Evolutionary conservation across 2,888 invertebrate genomes (phyloP).

Genomic region (Heliothis peltigera): DNA sequence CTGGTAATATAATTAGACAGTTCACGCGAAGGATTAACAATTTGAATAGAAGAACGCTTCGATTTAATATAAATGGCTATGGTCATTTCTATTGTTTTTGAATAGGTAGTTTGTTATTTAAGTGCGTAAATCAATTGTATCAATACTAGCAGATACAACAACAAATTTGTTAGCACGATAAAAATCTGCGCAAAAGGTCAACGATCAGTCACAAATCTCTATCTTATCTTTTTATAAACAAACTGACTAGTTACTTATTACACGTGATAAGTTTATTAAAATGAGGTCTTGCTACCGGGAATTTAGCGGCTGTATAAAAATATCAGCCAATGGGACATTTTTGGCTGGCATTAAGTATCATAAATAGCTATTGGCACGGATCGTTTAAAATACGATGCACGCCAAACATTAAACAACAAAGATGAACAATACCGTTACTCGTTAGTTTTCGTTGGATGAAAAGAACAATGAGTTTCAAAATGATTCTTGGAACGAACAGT

Average conservation of each 20-base stretch:
- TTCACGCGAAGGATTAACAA: not conserved
- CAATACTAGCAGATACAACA: not conserved
- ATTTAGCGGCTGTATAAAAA: no score
- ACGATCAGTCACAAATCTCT: not conserved
- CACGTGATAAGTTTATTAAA: no score
- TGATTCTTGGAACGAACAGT: slow-evolving; percentile 3
- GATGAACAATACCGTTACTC: not conserved
- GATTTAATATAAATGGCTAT: not conserved
- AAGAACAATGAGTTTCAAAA: not conserved
- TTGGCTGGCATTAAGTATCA: no score
- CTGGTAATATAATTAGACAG: slow-evolving; percentile 3
- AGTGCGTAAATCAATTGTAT: not conserved
- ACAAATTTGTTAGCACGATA: not conserved
- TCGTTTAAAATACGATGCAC: not conserved
- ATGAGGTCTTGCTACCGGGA: no score
- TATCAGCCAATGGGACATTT: no score
- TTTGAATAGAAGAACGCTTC: not conserved
- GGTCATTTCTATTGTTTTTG: not conserved
- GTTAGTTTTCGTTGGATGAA: not conserved
- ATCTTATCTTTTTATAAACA: not conserved
- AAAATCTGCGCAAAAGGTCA: not conserved
- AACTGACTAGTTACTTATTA: no score
- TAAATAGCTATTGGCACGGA: no score
- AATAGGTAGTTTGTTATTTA: not conserved
- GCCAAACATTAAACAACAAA: no score